Conservation (phyloP, 2,113 vertebrate species). For the Lamprotornis superbus region DNA sequence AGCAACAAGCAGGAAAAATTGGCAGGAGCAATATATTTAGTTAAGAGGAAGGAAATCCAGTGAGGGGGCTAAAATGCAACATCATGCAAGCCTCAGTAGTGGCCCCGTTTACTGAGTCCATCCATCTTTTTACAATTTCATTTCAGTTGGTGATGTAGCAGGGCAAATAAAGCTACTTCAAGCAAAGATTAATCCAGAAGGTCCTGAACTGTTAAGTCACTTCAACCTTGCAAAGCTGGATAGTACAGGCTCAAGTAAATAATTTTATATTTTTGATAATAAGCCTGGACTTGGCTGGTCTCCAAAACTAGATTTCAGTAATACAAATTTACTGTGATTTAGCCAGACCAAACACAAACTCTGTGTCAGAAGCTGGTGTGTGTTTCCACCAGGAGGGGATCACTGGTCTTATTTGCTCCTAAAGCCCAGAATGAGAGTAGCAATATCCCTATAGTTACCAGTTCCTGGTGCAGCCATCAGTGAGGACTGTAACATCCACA, state of each 20-base stretch:
- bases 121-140: neutral
- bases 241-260: neutral
- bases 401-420: neutral
- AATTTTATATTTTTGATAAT: neutral
- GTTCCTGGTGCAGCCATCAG: neutral
- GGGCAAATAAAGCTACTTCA: neutral
- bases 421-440: neutral
- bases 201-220: neutral
- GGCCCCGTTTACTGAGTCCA: neutral
- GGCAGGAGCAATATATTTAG: neutral
- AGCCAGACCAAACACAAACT: neutral
- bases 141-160: neutral
- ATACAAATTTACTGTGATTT: neutral
- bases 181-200: neutral
- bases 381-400: neutral
- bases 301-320: neutral
- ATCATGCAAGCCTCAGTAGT: neutral
- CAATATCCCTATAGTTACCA: neutral
- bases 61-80: neutral
- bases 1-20: neutral
- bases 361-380: neutral
- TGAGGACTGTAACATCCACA: neutral
- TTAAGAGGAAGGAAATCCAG: neutral
- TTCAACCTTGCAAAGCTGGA: neutral
- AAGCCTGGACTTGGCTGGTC: neutral